Conservation (phyloP, 1,140 invertebrate species). For the Grapholita molesta region DNA sequence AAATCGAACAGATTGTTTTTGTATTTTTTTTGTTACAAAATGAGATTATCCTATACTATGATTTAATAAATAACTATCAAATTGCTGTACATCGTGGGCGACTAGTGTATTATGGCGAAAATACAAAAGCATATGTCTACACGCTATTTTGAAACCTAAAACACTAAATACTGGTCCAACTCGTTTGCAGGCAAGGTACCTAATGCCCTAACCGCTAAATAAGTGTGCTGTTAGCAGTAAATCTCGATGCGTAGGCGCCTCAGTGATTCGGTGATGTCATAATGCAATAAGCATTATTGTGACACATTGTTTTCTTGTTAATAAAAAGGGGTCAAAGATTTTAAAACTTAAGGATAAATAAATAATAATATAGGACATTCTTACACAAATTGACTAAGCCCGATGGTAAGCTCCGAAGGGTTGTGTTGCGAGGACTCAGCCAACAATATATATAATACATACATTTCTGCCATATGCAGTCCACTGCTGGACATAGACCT, state of each 20-base stretch:
- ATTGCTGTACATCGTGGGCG: too few species aligned
- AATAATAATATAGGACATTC: too few species aligned
- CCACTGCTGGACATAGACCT: too few species aligned
- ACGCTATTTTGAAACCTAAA: not conserved
- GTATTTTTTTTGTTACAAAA: too few species aligned
- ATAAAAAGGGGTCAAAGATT: not conserved
- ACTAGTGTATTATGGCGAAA: not conserved
- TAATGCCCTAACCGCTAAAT: not conserved
- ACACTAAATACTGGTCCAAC: not conserved
- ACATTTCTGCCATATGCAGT: too few species aligned
- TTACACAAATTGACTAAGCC: too few species aligned
- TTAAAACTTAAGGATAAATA: not conserved
- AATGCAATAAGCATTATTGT: slow-evolving; percentile 4
- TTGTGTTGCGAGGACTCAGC: too few species aligned
- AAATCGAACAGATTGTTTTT: too few species aligned
- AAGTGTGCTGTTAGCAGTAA: slow-evolving; percentile 5
- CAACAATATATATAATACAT: too few species aligned
- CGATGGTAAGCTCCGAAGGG: too few species aligned
- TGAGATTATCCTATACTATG: too few species aligned
- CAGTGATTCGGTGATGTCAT: slow-evolving; percentile 5
- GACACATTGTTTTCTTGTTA: slow-evolving; percentile 15
- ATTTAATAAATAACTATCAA: too few species aligned
- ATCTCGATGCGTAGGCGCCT: not conserved
- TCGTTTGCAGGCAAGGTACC: not conserved
- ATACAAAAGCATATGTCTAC: not conserved